Evolutionary conservation across 2,888 invertebrate genomes (phyloP).

Genomic region (Drosophila yooni): DNA sequence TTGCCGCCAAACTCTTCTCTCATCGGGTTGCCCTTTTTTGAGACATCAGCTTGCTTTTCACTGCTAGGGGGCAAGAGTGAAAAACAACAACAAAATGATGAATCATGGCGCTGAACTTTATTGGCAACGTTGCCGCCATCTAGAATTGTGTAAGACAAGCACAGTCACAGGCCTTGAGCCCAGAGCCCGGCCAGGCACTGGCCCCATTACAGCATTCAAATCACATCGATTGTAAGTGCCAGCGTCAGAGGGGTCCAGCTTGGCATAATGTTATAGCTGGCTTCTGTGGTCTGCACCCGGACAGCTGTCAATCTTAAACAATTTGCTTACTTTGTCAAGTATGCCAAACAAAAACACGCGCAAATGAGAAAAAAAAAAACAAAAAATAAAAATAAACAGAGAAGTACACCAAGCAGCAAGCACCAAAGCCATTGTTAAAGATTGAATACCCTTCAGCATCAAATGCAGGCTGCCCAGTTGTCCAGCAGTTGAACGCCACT

Average conservation of each 20-base stretch:
- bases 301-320: slow-evolving; percentile 72
- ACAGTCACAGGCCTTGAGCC: background rate
- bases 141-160: background rate
- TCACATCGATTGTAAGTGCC: slow-evolving; percentile 47
- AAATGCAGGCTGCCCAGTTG: background rate
- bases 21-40: background rate
- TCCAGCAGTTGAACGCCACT: background rate
- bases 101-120: slow-evolving; percentile 50
- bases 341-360: slow-evolving; percentile 65
- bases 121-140: slow-evolving; percentile 28
- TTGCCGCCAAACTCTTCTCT: slow-evolving; percentile 11
- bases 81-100: slow-evolving; percentile 35
- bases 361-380: slow-evolving; percentile 35
- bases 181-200: slow-evolving; percentile 12
- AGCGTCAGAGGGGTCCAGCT: slow-evolving; percentile 6
- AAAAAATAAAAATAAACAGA: background rate
- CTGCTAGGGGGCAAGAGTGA: background rate
- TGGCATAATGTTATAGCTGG: slow-evolving; percentile 14
- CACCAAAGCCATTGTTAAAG: background rate
- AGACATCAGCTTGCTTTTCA: background rate
- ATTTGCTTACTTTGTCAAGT: slow-evolving; percentile 76
- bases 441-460: slow-evolving; percentile 4
- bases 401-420: background rate
- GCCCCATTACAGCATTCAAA: slow-evolving; percentile 56
- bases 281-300: slow-evolving; percentile 25